Evolutionary conservation across 2,113 vertebrate species (phyloP).

Genomic region (Oxyruncus cristatus): DNA sequence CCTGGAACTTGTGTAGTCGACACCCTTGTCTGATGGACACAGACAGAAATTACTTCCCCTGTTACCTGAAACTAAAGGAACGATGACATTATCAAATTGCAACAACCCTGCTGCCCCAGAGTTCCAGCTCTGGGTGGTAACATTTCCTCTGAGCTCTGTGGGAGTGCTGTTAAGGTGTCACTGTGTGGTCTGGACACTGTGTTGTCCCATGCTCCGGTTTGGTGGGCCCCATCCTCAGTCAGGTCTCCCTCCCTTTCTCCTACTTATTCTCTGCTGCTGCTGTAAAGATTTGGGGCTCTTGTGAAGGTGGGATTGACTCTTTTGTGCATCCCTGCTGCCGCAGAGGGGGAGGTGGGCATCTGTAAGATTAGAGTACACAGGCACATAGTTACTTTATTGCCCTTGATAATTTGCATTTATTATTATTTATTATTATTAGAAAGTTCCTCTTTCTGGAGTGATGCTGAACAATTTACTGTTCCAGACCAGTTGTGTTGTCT

Average conservation of each 20-base stretch:
- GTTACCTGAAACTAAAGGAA: not conserved
- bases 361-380: not conserved
- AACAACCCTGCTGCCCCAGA: not conserved
- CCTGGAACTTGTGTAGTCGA: not conserved
- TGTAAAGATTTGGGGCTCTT: not conserved
- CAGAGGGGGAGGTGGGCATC: not conserved
- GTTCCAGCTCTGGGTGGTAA: rapidly evolving
- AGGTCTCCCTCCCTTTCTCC: not conserved
- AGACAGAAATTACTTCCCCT: not conserved
- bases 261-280: not conserved
- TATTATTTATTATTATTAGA: not conserved
- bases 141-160: not conserved
- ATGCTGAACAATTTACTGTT: not conserved
- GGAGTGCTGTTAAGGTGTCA: not conserved
- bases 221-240: too few relatives aligned
- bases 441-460: not conserved
- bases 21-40: not conserved
- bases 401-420: not conserved
- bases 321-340: not conserved
- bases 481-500: not conserved
- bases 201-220: not conserved
- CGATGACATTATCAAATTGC: not conserved
- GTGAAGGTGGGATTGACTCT: not conserved
- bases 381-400: not conserved
- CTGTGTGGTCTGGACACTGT: not conserved